Evolutionary conservation across 2,113 vertebrate genomes (phyloP).

Genomic region (Hyla sarda): DNA sequence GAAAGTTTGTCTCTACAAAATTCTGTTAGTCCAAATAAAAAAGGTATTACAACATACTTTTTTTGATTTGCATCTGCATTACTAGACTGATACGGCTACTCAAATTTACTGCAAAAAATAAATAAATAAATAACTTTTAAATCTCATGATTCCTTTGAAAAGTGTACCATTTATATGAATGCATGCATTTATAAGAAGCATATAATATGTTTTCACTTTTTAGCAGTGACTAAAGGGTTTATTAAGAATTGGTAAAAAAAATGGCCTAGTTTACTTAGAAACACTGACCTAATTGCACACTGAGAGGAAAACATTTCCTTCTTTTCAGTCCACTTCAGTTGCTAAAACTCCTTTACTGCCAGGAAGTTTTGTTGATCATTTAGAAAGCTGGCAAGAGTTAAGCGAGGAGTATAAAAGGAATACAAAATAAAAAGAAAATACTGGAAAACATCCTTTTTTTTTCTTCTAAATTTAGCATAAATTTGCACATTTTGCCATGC

Average conservation of each 20-base stretch:
- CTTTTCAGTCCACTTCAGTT: conserved; percentile 50
- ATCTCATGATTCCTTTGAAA: background rate
- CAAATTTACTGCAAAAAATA: too few species aligned
- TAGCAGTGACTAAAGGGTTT: background rate
- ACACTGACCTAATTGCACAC: conserved; percentile 51
- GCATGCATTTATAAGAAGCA: background rate
- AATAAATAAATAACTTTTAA: too few species aligned
- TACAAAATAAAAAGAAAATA: conserved; percentile 25
- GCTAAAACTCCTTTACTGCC: conserved; percentile 32
- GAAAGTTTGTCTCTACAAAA: too few species aligned
- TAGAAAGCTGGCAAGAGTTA: conserved; percentile 43
- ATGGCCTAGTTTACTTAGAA: conserved; percentile 37
- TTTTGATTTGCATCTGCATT: too few species aligned
- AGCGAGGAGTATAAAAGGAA: conserved; percentile 19
- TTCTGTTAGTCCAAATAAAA: too few species aligned
- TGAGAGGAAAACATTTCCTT: conserved; percentile 51
- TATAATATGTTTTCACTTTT: background rate
- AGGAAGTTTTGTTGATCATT: conserved; percentile 46
- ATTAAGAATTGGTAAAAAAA: conserved; percentile 47
- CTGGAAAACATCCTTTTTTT: conserved; percentile 37
- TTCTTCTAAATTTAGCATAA: conserved; percentile 28
- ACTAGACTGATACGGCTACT: too few species aligned
- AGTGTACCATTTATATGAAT: too few species aligned
- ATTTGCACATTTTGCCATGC: background rate
- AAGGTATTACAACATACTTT: too few species aligned